Percentiles rank a stretch among this genome's conserved stretches.
Conservation (phyloP, 1,140 invertebrate genomes). For the Calephelis virginiensis region DNA sequence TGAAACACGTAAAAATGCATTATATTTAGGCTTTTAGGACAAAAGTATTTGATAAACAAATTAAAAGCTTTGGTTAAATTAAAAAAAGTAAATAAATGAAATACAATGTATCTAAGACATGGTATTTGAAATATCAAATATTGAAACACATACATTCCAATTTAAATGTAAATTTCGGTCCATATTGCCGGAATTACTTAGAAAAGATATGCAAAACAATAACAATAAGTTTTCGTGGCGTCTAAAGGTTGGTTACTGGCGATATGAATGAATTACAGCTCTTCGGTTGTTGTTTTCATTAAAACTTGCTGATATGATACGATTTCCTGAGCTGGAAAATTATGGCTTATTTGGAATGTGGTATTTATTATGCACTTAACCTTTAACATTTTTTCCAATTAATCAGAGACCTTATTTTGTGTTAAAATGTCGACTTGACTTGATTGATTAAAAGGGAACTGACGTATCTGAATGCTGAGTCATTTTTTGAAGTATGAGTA, state of each 20-base stretch:
- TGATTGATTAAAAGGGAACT: too few relatives aligned
- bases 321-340: neutral
- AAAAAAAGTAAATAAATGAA: too few relatives aligned
- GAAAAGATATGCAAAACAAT: constrained; percentile 15
- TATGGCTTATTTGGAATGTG: constrained; percentile 4
- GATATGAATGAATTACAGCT: constrained; percentile 13
- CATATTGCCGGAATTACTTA: constrained; percentile 8
- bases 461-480: too few relatives aligned
- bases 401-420: too few relatives aligned
- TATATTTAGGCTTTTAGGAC: too few relatives aligned
- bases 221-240: constrained; percentile 13
- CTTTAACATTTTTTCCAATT: neutral
- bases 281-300: constrained; percentile 14
- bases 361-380: constrained; percentile 1
- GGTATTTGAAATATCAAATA: too few relatives aligned
- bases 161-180: constrained; percentile 1
- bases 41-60: too few relatives aligned
- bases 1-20: too few relatives aligned
- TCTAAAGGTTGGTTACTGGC: constrained; percentile 11
- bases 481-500: too few relatives aligned
- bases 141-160: neutral
- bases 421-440: too few relatives aligned
- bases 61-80: too few relatives aligned
- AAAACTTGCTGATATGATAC: constrained; percentile 4
- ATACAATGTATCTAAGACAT: too few relatives aligned